phyloP scores from a whole-genome alignment of 1,140 invertebrate genomes.

The Cyrtorhinus lividipennis region DNA sequence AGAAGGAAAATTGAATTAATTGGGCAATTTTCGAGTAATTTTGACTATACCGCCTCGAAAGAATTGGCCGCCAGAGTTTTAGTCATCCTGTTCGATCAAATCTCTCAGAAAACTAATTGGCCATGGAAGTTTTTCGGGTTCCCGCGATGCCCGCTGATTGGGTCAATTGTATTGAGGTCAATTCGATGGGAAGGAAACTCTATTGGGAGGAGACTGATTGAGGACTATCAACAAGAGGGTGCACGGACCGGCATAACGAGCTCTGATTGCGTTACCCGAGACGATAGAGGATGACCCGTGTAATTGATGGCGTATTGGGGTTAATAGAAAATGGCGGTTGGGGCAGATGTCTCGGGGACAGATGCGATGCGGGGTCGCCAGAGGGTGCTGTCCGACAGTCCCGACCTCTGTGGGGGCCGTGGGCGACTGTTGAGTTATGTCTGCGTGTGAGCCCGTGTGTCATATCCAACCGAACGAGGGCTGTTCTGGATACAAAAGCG shows the following conservation, averaged over 20 bases:
- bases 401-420: too few species aligned
- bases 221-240: not conserved
- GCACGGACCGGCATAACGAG: not conserved
- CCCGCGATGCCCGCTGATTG: not conserved
- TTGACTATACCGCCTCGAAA: too few species aligned
- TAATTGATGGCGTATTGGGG: conserved; percentile 4
- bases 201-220: not conserved
- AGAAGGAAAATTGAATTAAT: too few species aligned
- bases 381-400: not conserved
- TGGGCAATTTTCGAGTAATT: too few species aligned
- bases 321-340: conserved; percentile 9
- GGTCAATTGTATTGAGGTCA: not conserved
- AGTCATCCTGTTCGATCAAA: not conserved
- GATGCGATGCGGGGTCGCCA: not conserved
- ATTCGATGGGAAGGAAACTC: not conserved
- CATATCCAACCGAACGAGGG: too few species aligned
- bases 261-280: not conserved
- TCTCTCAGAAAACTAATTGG: not conserved
- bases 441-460: too few species aligned
- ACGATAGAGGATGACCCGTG: not conserved
- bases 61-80: too few species aligned
- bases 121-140: too few species aligned
- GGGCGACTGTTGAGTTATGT: too few species aligned
- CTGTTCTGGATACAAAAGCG: too few species aligned
- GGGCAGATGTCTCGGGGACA: conserved; percentile 2